Percentiles rank a stretch among this genome's conserved stretches.
phyloP scores from a whole-genome alignment of 2,888 invertebrate genomes.

The Azorinus chamasolen region DNA sequence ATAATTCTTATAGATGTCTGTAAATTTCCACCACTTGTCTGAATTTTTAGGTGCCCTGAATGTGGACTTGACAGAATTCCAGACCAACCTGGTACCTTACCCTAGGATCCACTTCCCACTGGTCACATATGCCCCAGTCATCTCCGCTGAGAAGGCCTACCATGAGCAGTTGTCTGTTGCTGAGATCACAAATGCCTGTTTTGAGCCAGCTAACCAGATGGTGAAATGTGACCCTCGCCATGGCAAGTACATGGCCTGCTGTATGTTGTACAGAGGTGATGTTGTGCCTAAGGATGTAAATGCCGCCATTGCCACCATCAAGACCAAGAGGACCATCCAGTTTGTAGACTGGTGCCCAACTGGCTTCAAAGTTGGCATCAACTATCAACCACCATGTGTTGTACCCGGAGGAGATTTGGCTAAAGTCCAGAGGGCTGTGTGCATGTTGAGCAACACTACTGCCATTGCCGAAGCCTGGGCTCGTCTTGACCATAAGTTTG shows the following conservation, averaged over 20 bases:
- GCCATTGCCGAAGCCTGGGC: slow-evolving; percentile 96
- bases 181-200: slow-evolving; percentile 90
- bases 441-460: slow-evolving; percentile 96
- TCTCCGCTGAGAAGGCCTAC: slow-evolving; percentile 93
- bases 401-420: slow-evolving; percentile 86
- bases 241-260: slow-evolving; percentile 94
- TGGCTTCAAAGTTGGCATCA: slow-evolving; percentile 90
- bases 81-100: slow-evolving; percentile 85
- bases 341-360: slow-evolving; percentile 84
- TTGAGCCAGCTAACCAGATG: slow-evolving; percentile 95
- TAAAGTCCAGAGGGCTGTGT: slow-evolving; percentile 89
- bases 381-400: slow-evolving; percentile 93
- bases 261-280: slow-evolving; percentile 97
- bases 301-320: slow-evolving; percentile 83
- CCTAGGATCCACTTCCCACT: slow-evolving; percentile 93
- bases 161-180: slow-evolving; percentile 87
- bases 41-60: neutral
- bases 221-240: slow-evolving; percentile 90
- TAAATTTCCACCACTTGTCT: too few relatives aligned
- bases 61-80: slow-evolving; percentile 1
- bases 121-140: slow-evolving; percentile 95
- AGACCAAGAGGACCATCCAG: slow-evolving; percentile 84
- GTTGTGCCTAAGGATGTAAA: slow-evolving; percentile 78
- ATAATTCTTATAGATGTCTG: too few relatives aligned
- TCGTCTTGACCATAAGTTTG: slow-evolving; percentile 87